phyloP scores from a whole-genome alignment of 1,140 invertebrate species.

The Lordiphosa mommai region DNA sequence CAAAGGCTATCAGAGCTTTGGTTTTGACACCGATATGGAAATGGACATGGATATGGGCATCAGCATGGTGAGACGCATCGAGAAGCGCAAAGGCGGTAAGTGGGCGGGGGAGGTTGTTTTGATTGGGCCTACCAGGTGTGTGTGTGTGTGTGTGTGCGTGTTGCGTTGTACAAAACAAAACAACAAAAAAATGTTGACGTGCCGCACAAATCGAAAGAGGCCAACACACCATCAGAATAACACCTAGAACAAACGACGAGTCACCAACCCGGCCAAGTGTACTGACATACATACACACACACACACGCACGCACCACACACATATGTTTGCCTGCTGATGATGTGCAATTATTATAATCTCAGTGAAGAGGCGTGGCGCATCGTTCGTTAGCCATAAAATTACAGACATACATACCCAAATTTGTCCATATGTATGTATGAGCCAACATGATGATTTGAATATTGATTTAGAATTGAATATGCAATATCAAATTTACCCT shows the following conservation, averaged over 20 bases:
- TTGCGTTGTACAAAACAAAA: constrained; percentile 2
- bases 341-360: constrained; percentile 41
- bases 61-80: constrained; percentile 50
- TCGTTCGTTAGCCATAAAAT: constrained; percentile 28
- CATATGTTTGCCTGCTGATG: too few species aligned
- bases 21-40: constrained; percentile 76
- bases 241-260: background rate
- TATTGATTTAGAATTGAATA: too few species aligned
- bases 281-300: too few species aligned
- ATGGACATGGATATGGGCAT: constrained; percentile 72
- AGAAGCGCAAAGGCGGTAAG: constrained; percentile 73
- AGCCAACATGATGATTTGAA: background rate
- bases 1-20: constrained; percentile 74
- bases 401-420: background rate
- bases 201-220: constrained; percentile 1
- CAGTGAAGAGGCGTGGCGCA: constrained; percentile 21
- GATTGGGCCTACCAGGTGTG: background rate
- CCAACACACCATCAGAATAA: background rate
- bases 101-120: background rate
- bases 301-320: too few species aligned
- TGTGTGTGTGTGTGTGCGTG: background rate
- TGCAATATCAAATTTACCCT: too few species aligned
- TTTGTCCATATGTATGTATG: background rate
- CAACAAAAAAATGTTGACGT: background rate
- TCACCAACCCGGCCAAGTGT: background rate